Evolutionary conservation across 2,888 invertebrate genomes (phyloP).

Genomic region (Sphaerophoria taeniata): DNA sequence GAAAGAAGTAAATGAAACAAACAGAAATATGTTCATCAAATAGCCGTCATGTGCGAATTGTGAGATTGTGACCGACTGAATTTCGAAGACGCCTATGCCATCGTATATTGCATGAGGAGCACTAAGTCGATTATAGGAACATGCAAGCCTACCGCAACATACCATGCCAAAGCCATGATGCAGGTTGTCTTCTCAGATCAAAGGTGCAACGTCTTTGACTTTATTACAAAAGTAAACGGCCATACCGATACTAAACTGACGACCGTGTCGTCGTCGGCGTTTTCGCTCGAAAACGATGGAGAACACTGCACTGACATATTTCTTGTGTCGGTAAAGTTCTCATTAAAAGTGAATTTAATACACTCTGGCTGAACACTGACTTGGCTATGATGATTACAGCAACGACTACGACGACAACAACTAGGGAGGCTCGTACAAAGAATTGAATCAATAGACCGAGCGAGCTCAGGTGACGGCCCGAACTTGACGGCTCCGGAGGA

Average conservation of each 20-base stretch:
- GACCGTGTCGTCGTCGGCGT: background rate
- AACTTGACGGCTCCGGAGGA: no score
- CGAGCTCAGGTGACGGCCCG: background rate
- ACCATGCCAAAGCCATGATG: constrained; percentile 30
- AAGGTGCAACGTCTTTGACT: constrained; percentile 57
- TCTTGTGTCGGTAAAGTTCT: constrained; percentile 68
- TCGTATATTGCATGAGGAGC: constrained; percentile 49
- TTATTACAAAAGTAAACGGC: constrained; percentile 16
- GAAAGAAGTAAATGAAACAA: background rate
- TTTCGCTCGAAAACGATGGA: constrained; percentile 1
- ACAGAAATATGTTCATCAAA: background rate
- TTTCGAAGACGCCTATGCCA: constrained; percentile 26
- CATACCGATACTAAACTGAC: constrained; percentile 15
- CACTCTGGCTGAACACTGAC: constrained; percentile 42
- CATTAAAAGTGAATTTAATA: constrained; percentile 73
- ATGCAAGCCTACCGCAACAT: background rate
- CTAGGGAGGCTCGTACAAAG: background rate
- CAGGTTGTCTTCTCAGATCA: constrained; percentile 62
- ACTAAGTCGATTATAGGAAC: constrained; percentile 61
- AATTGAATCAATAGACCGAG: constrained; percentile 33
- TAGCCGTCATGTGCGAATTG: background rate
- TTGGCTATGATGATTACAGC: background rate
- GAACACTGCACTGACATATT: constrained; percentile 54
- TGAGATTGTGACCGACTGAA: constrained; percentile 15
- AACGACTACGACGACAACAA: constrained; percentile 9